phyloP scores from a whole-genome alignment of 2,888 invertebrate genomes.

The Byasa hedistus region DNA sequence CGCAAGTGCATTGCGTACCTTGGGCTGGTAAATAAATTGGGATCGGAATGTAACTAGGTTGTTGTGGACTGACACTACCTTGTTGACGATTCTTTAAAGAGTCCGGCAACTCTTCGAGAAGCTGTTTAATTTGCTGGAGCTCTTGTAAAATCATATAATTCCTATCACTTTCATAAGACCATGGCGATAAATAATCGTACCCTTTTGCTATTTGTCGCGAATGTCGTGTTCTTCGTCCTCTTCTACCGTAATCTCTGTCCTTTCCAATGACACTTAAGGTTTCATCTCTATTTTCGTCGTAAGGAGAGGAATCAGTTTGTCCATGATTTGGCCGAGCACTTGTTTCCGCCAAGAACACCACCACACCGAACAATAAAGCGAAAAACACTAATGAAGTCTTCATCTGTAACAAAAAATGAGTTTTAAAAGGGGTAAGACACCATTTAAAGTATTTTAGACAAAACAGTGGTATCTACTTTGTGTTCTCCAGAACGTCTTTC shows the following conservation, averaged over 20 bases:
- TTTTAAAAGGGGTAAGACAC: not conserved
- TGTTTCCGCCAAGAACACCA: not conserved
- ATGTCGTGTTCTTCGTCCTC: constrained; percentile 20
- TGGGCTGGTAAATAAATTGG: not conserved
- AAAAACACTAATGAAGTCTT: constrained; percentile 9
- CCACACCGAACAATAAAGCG: constrained; percentile 6
- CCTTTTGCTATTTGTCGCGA: constrained; percentile 12
- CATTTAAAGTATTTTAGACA: not conserved
- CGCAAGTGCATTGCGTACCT: not conserved
- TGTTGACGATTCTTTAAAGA: not conserved
- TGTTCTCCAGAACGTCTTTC: not conserved
- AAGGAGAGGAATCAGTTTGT: constrained; percentile 2
- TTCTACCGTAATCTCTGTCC: constrained; percentile 4
- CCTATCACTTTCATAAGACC: constrained; percentile 4
- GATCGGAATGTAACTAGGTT: not conserved
- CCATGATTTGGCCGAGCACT: constrained; percentile 16
- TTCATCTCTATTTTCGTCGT: constrained; percentile 5
- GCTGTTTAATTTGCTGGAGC: not conserved
- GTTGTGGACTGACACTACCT: not conserved
- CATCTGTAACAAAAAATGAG: constrained; percentile 25
- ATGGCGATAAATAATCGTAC: constrained; percentile 15
- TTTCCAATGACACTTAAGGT: not conserved
- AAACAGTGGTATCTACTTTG: not conserved
- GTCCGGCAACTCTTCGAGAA: not conserved
- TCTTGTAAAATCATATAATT: not conserved